phyloP scores from a whole-genome alignment of 2,888 invertebrate species.

The Drosophila prolongata region DNA sequence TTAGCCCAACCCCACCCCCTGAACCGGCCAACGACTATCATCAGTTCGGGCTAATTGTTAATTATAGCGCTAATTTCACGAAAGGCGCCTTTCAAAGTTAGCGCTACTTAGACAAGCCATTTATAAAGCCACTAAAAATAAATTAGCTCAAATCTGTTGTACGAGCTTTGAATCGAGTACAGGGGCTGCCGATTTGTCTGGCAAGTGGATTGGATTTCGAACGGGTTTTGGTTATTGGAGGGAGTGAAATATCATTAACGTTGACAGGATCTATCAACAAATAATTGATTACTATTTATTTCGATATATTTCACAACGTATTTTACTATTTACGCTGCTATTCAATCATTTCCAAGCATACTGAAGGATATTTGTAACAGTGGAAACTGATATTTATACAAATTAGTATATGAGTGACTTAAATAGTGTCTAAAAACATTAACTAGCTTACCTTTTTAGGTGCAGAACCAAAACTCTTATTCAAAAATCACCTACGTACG shows the following conservation, averaged over 20 bases:
- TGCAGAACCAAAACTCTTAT: no score
- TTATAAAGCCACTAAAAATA: slow-evolving; percentile 73
- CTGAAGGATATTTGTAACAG: no score
- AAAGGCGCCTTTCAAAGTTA: slow-evolving; percentile 60
- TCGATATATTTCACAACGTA: not conserved
- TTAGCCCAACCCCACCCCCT: slow-evolving; percentile 3
- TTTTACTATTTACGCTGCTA: not conserved
- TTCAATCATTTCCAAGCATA: not conserved
- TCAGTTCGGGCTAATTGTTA: slow-evolving; percentile 55
- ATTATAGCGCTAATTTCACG: slow-evolving; percentile 71
- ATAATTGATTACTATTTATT: not conserved
- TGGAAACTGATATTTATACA: no score
- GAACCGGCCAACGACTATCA: slow-evolving; percentile 27
- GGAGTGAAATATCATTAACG: not conserved
- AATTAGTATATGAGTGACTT: no score
- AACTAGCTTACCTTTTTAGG: no score
- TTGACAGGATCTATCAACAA: not conserved
- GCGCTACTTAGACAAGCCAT: slow-evolving; percentile 71
- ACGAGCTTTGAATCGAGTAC: slow-evolving; percentile 27
- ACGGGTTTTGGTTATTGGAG: not conserved
- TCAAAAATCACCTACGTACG: no score
- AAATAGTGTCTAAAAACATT: no score
- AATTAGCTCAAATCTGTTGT: slow-evolving; percentile 57
- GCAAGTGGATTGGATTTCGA: slow-evolving; percentile 5
- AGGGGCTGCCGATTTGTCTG: slow-evolving; percentile 8